Evolutionary conservation across 2,888 invertebrate species (phyloP).

Genomic region (Formica aserva): DNA sequence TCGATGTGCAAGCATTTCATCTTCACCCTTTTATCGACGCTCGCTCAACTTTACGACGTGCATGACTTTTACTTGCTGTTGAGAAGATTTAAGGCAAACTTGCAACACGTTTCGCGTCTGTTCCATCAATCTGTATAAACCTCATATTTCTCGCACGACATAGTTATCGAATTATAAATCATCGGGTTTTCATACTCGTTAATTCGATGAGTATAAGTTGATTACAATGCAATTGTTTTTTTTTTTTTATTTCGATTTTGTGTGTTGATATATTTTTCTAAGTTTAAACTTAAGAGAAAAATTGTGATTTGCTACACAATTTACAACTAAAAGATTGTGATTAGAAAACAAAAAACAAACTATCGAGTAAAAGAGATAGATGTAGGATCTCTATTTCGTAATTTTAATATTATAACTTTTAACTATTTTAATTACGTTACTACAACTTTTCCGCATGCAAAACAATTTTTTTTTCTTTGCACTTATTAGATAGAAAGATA

Average conservation of each 20-base stretch:
- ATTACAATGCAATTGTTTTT: background rate
- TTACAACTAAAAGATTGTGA: background rate
- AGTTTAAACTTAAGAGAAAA: background rate
- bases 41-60: conserved; percentile 62
- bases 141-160: conserved; percentile 39
- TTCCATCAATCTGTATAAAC: conserved; percentile 42
- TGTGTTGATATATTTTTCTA: background rate
- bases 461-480: background rate
- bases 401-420: background rate
- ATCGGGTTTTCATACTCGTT: conserved; percentile 25
- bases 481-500: background rate
- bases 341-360: background rate
- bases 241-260: background rate
- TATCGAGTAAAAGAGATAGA: background rate
- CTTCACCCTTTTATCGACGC: conserved; percentile 65
- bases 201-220: conserved; percentile 25
- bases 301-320: background rate
- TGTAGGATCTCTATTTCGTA: background rate
- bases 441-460: background rate
- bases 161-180: conserved; percentile 47
- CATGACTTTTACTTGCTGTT: conserved; percentile 54
- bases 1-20: conserved; percentile 81
- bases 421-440: background rate
- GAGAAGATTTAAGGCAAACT: conserved; percentile 51
- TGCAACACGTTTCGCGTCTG: conserved; percentile 59